Evolutionary conservation across 1,140 invertebrate species (phyloP).

Genomic region (Leguminivora glycinivorella): DNA sequence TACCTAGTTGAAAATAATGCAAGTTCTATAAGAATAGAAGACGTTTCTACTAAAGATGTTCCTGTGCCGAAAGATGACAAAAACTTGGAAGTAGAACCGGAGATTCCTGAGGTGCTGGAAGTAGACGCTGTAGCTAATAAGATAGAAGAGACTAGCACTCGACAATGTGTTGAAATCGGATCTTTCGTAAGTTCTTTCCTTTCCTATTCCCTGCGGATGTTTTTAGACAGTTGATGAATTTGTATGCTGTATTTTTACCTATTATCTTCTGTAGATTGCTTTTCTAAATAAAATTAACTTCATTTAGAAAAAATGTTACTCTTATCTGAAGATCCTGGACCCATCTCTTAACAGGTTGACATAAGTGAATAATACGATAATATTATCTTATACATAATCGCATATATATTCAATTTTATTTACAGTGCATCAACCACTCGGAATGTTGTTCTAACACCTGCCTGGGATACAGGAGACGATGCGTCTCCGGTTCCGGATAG

Average conservation of each 20-base stretch:
- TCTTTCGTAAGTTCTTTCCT: background rate
- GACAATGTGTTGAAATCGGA: background rate
- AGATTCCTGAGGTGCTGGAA: conserved; percentile 1
- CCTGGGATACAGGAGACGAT: conserved; percentile 63
- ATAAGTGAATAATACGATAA: background rate
- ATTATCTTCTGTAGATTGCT: no score
- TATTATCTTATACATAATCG: conserved; percentile 27
- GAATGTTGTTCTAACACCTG: conserved; percentile 71
- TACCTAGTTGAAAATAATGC: background rate
- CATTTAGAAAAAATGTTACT: no score
- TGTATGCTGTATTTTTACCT: no score
- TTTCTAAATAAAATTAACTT: no score
- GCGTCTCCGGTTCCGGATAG: conserved; percentile 55
- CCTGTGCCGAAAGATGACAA: conserved; percentile 33
- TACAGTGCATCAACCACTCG: conserved; percentile 66
- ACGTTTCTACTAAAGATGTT: conserved; percentile 37
- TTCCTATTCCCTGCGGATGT: background rate
- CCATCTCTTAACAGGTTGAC: background rate
- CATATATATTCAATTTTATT: no score
- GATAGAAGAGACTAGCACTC: background rate
- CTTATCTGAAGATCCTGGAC: background rate
- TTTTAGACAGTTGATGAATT: background rate
- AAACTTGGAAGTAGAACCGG: background rate
- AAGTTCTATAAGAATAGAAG: background rate
- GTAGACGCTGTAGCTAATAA: background rate